These are phyloP conservation scores for Stenodema calcarata DNA, from an alignment of 2,888 invertebrate genomes.

Conservation along the genomic window DNA sequence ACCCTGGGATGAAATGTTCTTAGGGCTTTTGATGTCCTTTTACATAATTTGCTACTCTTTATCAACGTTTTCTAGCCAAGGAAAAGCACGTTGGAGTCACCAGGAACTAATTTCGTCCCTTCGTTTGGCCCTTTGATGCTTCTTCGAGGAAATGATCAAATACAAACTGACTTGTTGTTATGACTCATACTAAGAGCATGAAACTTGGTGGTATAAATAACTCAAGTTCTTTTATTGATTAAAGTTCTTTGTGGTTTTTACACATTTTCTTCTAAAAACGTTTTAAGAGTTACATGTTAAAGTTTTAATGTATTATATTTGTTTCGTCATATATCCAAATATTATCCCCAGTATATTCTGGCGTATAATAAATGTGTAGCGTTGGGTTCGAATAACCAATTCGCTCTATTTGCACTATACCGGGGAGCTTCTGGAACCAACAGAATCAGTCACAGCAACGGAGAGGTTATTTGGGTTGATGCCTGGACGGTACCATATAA, in stretches of 20 bases:
- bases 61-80: not conserved
- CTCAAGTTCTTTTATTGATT: not conserved
- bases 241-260: not conserved
- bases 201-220: not conserved
- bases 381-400: too few relatives aligned
- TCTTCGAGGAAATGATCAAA: not conserved
- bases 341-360: too few relatives aligned
- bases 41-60: not conserved
- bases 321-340: too few relatives aligned
- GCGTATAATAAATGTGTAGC: too few relatives aligned
- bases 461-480: too few relatives aligned
- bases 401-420: too few relatives aligned
- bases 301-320: too few relatives aligned
- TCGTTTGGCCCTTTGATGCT: not conserved
- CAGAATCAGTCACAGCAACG: too few relatives aligned
- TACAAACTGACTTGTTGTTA: not conserved
- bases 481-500: too few relatives aligned
- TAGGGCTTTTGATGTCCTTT: not conserved
- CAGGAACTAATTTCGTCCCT: not conserved
- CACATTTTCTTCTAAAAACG: too few relatives aligned
- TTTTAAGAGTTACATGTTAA: too few relatives aligned
- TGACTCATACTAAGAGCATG: not conserved
- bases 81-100: not conserved
- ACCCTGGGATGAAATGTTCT: not conserved
- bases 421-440: too few relatives aligned